Conservation (phyloP, 2,113 vertebrate genomes). For the Gnathonemus echidnorhynchus region DNA sequence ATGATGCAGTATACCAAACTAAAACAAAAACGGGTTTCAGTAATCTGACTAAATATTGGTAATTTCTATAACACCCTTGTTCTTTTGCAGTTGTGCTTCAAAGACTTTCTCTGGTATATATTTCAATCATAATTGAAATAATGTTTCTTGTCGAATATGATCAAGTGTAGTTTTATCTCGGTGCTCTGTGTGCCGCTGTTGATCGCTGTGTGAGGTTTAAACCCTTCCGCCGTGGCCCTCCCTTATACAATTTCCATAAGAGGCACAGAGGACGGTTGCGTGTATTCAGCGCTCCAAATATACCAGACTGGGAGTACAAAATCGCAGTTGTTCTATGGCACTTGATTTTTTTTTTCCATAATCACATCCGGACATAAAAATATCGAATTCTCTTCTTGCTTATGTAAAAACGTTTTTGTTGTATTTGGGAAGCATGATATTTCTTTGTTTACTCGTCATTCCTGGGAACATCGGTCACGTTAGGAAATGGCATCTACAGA, state of each 20-base stretch:
- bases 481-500: slow-evolving; percentile 5
- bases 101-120: not conserved
- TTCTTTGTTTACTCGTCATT: not conserved
- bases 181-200: slow-evolving; percentile 71
- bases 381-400: not conserved
- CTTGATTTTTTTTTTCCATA: not conserved
- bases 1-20: not conserved
- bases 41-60: not conserved
- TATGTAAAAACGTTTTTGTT: not conserved
- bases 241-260: not conserved
- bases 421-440: not conserved
- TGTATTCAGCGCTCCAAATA: not conserved
- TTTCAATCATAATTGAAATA: not conserved
- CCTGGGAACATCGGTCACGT: not conserved
- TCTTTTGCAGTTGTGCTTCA: not conserved
- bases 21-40: not conserved
- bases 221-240: not conserved
- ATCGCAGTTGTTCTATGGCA: not conserved
- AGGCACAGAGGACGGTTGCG: not conserved
- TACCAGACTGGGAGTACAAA: not conserved
- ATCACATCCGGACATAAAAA: not conserved
- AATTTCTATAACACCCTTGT: not conserved
- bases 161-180: slow-evolving; percentile 31
- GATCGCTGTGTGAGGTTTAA: slow-evolving; percentile 47
- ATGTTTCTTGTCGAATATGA: not conserved